These are phyloP conservation scores for Nineta flava DNA, from an alignment of 2,888 invertebrate genomes.

Conservation along the genomic window DNA sequence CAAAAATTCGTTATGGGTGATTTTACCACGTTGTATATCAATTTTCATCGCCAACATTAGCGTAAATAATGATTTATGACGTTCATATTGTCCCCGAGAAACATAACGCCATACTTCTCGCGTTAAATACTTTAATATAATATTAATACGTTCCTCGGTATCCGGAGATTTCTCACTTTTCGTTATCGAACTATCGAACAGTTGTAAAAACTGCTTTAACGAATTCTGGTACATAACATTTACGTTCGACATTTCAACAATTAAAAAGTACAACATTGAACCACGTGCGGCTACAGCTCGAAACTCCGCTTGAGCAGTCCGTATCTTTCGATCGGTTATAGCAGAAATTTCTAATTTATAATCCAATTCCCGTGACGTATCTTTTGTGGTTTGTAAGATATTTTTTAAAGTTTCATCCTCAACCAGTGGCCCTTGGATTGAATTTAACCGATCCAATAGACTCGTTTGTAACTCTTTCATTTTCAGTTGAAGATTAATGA, in stretches of 20 bases:
- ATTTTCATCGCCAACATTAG: constrained; percentile 66
- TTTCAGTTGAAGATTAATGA: constrained; percentile 65
- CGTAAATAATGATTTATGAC: constrained; percentile 71
- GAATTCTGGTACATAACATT: constrained; percentile 87
- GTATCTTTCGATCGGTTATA: constrained; percentile 71
- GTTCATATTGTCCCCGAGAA: constrained; percentile 61
- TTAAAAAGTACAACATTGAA: constrained; percentile 71
- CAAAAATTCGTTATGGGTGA: constrained; percentile 67
- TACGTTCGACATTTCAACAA: constrained; percentile 75
- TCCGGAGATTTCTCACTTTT: constrained; percentile 48
- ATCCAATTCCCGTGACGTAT: constrained; percentile 67
- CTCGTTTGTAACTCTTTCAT: constrained; percentile 76
- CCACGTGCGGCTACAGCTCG: constrained; percentile 66
- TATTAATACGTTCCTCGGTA: constrained; percentile 44
- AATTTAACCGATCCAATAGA: constrained; percentile 58
- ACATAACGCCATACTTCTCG: constrained; percentile 68
- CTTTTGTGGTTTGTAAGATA: constrained; percentile 63
- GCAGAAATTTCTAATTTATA: constrained; percentile 64
- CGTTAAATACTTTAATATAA: constrained; percentile 69
- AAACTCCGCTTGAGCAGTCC: constrained; percentile 70
- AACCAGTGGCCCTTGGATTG: constrained; percentile 52
- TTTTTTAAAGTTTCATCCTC: constrained; percentile 75
- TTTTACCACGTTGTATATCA: constrained; percentile 52
- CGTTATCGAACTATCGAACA: constrained; percentile 71
- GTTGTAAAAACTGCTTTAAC: constrained; percentile 65